Evolutionary conservation across 1,140 invertebrate genomes (phyloP).

Genomic region (Trichonephila clavipes): DNA sequence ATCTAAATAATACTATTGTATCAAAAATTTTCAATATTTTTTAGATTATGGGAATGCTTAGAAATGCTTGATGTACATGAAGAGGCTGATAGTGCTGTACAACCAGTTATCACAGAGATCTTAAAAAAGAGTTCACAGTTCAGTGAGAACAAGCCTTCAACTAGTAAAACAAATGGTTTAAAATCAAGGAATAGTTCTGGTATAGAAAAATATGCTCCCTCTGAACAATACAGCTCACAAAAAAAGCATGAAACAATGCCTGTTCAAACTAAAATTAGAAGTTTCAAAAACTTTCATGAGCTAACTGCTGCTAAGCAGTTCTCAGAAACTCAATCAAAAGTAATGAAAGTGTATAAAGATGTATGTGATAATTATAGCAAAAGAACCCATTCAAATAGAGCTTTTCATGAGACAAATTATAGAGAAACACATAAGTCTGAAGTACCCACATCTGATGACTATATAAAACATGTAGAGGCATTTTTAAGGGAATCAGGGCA

Average conservation of each 20-base stretch:
- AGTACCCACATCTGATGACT: not conserved
- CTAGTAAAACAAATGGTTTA: not conserved
- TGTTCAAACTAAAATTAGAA: not conserved
- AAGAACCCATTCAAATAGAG: not conserved
- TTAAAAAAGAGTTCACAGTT: not conserved
- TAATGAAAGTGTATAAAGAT: not conserved
- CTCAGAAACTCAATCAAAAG: not conserved
- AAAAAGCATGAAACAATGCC: not conserved
- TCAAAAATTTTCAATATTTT: not conserved
- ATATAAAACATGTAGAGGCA: not conserved
- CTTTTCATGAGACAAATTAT: not conserved
- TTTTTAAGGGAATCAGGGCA: too few species aligned
- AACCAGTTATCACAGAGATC: not conserved
- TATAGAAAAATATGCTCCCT: not conserved
- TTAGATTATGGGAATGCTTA: slow-evolving; percentile 49
- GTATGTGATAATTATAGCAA: not conserved
- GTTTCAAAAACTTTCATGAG: not conserved
- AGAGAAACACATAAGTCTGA: not conserved
- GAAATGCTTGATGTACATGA: slow-evolving; percentile 36
- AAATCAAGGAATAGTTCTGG: not conserved
- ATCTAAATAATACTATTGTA: not conserved
- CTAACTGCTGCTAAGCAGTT: not conserved
- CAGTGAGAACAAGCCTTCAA: not conserved
- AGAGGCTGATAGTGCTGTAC: not conserved
- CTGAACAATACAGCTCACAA: not conserved